Base-by-base conservation (phyloP, 2,797 vertebrate genomes). In the Gymnothorax javanicus region DNA sequence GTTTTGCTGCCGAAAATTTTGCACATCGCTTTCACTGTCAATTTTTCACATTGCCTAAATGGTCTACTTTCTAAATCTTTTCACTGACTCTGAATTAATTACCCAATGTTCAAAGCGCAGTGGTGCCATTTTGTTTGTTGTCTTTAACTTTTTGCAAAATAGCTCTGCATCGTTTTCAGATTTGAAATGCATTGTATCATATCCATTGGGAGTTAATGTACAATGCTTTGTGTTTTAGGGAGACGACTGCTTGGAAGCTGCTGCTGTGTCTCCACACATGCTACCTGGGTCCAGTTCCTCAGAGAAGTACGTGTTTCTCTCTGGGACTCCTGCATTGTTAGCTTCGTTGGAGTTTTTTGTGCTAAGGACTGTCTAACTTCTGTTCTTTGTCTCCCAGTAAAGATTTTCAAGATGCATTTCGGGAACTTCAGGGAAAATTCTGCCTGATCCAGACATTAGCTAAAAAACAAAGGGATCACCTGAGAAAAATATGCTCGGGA, bases 361-460 rank as follows among this genome's bases (percentile, higher is more conserved):
- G 58, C 25, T 69, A 43, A 59, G 17, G 82, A 58, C 52, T 86
- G 73, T 88, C n/a, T 87, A 52, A 83, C 79, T 81, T 88, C 71
- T 82, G 12, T 90, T 90, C 88, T 93, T 93, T 95, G 88, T 93
- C 92, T 96, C 94, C 92, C 93, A 99, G 98, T 93, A 95, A 96
- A 93, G 95, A 94, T 93, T 94, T 98, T 94, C 95, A 97, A 91
- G 95, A 94, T 83, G 94, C 96, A 89, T 97, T 99, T 93, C 95
- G 96, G 92, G 97, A 96, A 86, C 95, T 99, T 92, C 97, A 98
- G 93, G 97, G 97, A 94, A 98, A 97, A 96, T 98, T 99, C 94
- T 96, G 95, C 92, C 97, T 95, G 94, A 97, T 99, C 94, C 94
- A 94, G 87, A 94, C 94, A 91, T 95, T 99, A 91, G 96, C 98